Percentiles rank a stretch among this genome's conserved stretches.
phyloP scores from a whole-genome alignment of 2,888 invertebrate species.

The Lasioglossum vierecki region DNA sequence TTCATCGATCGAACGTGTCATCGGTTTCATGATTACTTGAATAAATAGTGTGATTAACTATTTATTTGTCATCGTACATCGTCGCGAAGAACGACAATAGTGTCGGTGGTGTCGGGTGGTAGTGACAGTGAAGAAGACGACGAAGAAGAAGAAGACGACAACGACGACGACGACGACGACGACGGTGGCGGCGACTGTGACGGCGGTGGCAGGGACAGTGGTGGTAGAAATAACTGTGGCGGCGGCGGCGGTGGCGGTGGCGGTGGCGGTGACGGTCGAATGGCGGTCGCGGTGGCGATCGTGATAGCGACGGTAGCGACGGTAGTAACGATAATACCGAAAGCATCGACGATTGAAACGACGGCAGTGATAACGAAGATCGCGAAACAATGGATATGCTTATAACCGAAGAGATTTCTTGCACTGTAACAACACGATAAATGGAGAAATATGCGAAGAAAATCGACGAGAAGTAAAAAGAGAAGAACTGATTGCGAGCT shows the following conservation, averaged over 20 bases:
- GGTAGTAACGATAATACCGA: constrained; percentile 44
- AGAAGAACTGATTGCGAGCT: constrained; percentile 28
- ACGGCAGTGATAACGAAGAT: constrained; percentile 47
- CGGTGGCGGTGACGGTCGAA: constrained; percentile 44
- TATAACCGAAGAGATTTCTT: constrained; percentile 20
- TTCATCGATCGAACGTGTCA: constrained; percentile 51
- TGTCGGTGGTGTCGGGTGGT: constrained; percentile 46
- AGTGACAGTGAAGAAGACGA: constrained; percentile 39
- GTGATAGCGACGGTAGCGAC: constrained; percentile 83
- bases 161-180: constrained; percentile 36
- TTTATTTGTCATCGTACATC: constrained; percentile 32
- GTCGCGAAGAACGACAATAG: constrained; percentile 53
- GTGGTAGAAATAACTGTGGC: constrained; percentile 24
- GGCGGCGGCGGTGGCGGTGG: constrained; percentile 64
- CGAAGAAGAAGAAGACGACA: constrained; percentile 21
- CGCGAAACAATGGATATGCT: constrained; percentile 51
- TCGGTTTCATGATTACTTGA: constrained; percentile 36
- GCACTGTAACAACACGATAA: constrained; percentile 29
- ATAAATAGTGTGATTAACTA: constrained; percentile 34
- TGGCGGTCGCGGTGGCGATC: constrained; percentile 53
- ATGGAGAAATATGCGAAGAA: constrained; percentile 40
- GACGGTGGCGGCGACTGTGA: constrained; percentile 68
- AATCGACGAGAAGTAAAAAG: constrained; percentile 30
- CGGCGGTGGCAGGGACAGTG: constrained; percentile 39
- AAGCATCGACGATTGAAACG: constrained; percentile 47